A percentile compares a stretch with the other conserved stretches of the same genome.
Evolutionary conservation across 2,888 invertebrate genomes (phyloP).

Genomic region (Calameuta idolon): DNA sequence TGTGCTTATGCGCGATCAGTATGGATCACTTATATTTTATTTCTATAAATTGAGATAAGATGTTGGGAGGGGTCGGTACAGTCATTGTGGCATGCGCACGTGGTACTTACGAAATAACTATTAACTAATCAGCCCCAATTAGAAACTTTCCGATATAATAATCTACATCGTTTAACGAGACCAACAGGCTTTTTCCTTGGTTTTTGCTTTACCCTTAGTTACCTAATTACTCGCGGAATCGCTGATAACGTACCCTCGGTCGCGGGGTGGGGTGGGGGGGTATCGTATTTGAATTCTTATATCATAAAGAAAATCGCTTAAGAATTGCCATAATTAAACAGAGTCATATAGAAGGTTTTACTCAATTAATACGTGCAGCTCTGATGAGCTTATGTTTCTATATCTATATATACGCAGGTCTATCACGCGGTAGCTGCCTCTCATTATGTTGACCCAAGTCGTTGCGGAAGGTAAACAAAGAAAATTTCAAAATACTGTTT

Average conservation of each 20-base stretch:
- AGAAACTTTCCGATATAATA: conserved; percentile 15
- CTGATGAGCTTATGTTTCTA: background rate
- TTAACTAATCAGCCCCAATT: background rate
- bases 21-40: background rate
- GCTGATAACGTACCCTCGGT: background rate
- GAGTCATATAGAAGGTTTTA: background rate
- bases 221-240: conserved; percentile 24
- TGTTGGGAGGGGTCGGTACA: background rate
- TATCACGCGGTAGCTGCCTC: background rate
- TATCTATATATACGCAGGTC: background rate
- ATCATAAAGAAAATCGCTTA: background rate
- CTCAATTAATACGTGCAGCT: background rate
- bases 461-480: background rate
- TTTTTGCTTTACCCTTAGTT: conserved; percentile 21
- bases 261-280: too few species aligned
- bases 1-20: background rate
- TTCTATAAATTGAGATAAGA: background rate
- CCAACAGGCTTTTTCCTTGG: conserved; percentile 13
- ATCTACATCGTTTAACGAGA: conserved; percentile 16
- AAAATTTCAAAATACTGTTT: background rate
- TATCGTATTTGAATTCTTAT: background rate
- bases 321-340: conserved; percentile 1
- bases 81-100: background rate
- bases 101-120: background rate
- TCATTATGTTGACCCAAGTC: background rate